Base-by-base conservation (phyloP, 1,140 invertebrate species). In the Sesamia nonagrioides region DNA sequence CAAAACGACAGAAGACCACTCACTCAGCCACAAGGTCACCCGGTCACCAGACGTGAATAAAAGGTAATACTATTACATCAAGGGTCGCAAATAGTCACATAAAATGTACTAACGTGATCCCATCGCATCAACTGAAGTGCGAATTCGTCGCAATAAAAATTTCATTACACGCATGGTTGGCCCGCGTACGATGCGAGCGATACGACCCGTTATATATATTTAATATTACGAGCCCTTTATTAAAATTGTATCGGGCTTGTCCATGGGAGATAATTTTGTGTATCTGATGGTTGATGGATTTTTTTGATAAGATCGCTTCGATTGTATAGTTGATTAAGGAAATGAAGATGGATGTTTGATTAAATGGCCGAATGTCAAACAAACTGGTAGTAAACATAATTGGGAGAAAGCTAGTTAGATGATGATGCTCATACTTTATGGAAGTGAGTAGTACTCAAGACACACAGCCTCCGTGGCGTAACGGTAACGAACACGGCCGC, bases 61-160 rank as follows among this genome's bases (percentile, higher is more conserved):
- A 56, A 72, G 35, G 69, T 21, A 56, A 54, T 72, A 72, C 50
- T 56, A 72, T 56, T 40, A 72, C 52, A 72, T 56, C 33, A 48
- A 18, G 50, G 73, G 58, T 61, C 18, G 11, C 58, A 75, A 75
- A 75, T 63, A 75, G 58, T 48, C 60, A 69, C 78, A 80, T 83
- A 82, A 84, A 66, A 56, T 37, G 63, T 74, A 82, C 77, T 78
- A 79, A 77, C 77, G 71, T 50, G 40, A 63, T 45, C 61, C 77
- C 50, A 84, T 83, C 74, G 69, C 35, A 76, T 82, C 75, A 82
- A 85, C 84, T 86, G 79, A 84, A 84, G 82, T 88, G 84, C 82
- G 84, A 88, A 88, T 86, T 83, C 72, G 73, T 71, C 50, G 79
- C 80, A 81, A 85, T 88, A 83, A 86, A 83, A 86, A 82, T 88